Base-by-base conservation (phyloP, 23 tunicate genomes). In the Diplosoma virens region DNA sequence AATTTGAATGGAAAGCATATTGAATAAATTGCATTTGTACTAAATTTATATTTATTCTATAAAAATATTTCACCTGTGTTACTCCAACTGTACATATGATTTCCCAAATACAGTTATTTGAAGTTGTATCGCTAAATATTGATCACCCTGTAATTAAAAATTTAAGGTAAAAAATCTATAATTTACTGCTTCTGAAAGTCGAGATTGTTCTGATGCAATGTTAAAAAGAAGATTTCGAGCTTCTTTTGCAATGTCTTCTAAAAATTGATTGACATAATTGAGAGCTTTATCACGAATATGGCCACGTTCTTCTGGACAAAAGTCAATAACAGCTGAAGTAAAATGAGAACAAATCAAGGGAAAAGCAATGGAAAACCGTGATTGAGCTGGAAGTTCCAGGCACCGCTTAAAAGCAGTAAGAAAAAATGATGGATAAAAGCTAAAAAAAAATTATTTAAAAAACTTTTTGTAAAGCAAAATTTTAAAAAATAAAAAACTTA, bases 301-400 rank as follows among this genome's bases (percentile, higher is more conserved):
- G 33, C 79, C 74, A 9, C 94, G 72, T 58, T 94, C 99, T 58
- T 94, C 99, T 1, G 99, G 99, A 75, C 99, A 94, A 73, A 88
- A 88, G 17, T 94, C 99, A 27, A 75, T 78, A 18, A 88, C 82
- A 0, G 87, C 83, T 1, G 79, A 30, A 29, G 16, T 37, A 67
- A 94, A 94, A 67, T 94, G 95, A 9, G 86, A 83, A 50, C 99
- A 94, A 25, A 88, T 55, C n/a, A 88, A 79, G 16, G 94, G 90
- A 54, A 87, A 94, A 2, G 94, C 67, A 54, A 94, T 83, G 76
- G 86, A 79, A 76, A 32, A 88, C 23, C 91, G 79, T 1, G 95
- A 82, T 26, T 87, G 95, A 1, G 84, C 70, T 0, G 81, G 85
- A 29, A 85, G 71, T 52, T 92, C 97, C 22, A 92, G 26, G 63